Evolutionary conservation across 2,113 vertebrate species (phyloP).

Genomic region (Hypocryptadius cinnamomeus): DNA sequence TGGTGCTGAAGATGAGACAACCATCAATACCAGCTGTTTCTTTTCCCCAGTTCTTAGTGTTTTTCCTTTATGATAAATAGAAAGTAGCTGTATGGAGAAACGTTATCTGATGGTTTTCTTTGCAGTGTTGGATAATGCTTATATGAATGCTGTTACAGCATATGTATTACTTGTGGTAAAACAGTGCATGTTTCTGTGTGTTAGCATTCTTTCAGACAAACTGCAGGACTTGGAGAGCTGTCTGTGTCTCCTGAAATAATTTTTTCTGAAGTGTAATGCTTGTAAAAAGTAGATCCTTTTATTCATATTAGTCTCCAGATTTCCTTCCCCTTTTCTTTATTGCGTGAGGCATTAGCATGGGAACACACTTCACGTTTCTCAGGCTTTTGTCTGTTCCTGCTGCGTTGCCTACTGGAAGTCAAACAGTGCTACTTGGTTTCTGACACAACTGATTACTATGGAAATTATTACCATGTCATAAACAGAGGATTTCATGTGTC

Average conservation of each 20-base stretch:
- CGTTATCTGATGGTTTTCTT: not conserved
- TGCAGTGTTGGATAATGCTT: not conserved
- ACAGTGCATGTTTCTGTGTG: not conserved
- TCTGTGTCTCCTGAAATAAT: not conserved
- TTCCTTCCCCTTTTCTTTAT: constrained; percentile 47
- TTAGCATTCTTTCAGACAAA: not conserved
- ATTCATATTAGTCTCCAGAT: not conserved
- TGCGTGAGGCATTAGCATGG: constrained; percentile 8
- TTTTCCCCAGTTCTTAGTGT: not conserved
- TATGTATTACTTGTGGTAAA: not conserved
- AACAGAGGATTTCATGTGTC: constrained; percentile 46
- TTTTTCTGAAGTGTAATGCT: not conserved
- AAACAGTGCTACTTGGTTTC: constrained; percentile 17
- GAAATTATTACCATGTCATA: constrained; percentile 64
- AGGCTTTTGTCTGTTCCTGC: constrained; percentile 55
- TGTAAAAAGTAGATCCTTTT: not conserved
- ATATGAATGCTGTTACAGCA: not conserved
- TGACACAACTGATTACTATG: constrained; percentile 61
- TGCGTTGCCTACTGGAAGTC: constrained; percentile 46
- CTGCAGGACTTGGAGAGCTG: not conserved
- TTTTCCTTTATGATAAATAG: not conserved
- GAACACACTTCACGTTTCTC: constrained; percentile 6
- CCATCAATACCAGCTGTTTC: not conserved
- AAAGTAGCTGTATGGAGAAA: not conserved
- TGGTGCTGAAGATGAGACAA: not conserved